Evolutionary conservation across 1,140 invertebrate genomes (phyloP), one percentile per base, ranked within the genome.

Genomic region (Apis laboriosa): DNA sequence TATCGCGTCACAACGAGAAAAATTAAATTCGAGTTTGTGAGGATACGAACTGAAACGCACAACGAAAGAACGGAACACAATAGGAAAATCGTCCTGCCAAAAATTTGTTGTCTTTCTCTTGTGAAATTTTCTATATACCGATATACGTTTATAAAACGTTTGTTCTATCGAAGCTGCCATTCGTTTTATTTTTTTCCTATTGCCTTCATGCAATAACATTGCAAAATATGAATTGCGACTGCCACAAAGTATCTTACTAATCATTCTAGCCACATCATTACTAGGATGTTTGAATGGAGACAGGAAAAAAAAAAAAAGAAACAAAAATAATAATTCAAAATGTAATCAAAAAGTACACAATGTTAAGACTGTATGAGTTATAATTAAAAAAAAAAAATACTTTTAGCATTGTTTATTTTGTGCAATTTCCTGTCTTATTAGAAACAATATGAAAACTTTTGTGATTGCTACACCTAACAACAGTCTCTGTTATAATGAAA

Each of bases 51-150:
- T 86, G 80, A 82, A 67, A 84, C 73, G 85, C 86, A 87, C 86
- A 87, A 87, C 86, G 84, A 87, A 87, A 79, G 63, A 55, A 84
- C 21, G 34, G 21, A 66, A 83, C 49, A 75, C 77, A 84, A 72
- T 77, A 82, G 60, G 9, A 76, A 87, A 67, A 55, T 79, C 34
- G 24, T 72, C 58, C 34, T 79, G 67, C 68, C 67, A 79, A 83
- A 66, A 49, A 28, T 17, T 17, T 67, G 49, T 24, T 49, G 19
- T 53, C 61, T 60, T 60, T 84, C 60, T 43, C 64, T 24, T 56
- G 43, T 19, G 60, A 58, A 51, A n/a, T 74, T 76, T 34, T 76
- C 64, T 81, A 55, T 49, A 34, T 60, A 28, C 3, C 58, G 43
- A 11, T 70, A 11, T 70, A 80, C 43, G 55, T 63, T 61, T 21